A percentile compares a stretch with the other conserved stretches of the same genome.
Evolutionary conservation across 2,113 vertebrate species (phyloP).

Genomic region (Sterrhoptilus dennistouni): DNA sequence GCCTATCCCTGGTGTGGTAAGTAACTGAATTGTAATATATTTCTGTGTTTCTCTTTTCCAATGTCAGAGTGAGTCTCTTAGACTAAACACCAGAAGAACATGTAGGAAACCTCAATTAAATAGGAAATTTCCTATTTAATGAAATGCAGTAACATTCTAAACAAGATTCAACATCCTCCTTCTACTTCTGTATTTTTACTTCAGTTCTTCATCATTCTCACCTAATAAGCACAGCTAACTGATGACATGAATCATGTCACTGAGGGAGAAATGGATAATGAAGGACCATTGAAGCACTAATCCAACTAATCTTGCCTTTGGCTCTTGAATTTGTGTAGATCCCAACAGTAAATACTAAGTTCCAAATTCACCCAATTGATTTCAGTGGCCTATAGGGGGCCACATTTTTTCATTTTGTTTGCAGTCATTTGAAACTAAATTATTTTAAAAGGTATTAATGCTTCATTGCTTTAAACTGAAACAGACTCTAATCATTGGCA

Average conservation of each 20-base stretch:
- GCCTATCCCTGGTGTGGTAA: not conserved
- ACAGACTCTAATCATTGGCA: not conserved
- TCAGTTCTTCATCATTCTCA: not conserved
- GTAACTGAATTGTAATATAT: not conserved
- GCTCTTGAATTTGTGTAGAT: constrained; percentile 24
- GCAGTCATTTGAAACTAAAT: not conserved
- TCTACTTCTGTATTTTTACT: not conserved
- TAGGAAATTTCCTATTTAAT: not conserved
- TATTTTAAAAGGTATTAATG: constrained; percentile 21
- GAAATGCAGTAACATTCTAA: not conserved
- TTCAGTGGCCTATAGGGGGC: not conserved
- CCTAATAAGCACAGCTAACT: constrained; percentile 40
- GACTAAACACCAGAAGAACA: not conserved
- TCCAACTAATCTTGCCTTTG: constrained; percentile 45
- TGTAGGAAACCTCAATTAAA: not conserved
- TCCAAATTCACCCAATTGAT: not conserved
- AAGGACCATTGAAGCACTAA: constrained; percentile 57
- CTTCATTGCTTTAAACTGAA: constrained; percentile 31
- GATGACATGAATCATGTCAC: not conserved
- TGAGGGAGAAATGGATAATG: constrained; percentile 40
- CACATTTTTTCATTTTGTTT: constrained; percentile 12
- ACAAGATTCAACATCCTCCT: not conserved
- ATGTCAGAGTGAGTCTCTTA: not conserved
- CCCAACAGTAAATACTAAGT: constrained; percentile 24
- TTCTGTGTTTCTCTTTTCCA: not conserved